Percentiles rank a stretch among this genome's conserved stretches.
Evolutionary conservation across 2,797 vertebrate genomes (phyloP).

Genomic region (Helarctos malayanus): DNA sequence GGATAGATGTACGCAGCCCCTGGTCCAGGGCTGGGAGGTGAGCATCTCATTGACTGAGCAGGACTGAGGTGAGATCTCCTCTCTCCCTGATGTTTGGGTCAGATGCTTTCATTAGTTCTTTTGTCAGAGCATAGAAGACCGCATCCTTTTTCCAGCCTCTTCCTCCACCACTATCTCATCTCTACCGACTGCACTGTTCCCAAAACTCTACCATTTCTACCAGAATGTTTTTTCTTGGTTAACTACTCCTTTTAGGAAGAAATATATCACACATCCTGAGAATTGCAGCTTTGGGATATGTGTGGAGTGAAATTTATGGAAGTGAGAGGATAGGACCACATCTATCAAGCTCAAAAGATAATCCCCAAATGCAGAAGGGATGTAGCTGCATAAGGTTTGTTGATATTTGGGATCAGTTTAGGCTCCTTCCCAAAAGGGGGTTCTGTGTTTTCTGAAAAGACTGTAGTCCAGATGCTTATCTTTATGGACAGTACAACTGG

Average conservation of each 20-base stretch:
- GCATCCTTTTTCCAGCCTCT: not conserved
- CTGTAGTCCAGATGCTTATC: not conserved
- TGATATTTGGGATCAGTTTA: constrained; percentile 9
- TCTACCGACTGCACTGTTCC: not conserved
- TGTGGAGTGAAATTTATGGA: not conserved
- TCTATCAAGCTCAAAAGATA: constrained; percentile 14
- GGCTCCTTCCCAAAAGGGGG: not conserved
- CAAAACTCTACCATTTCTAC: not conserved
- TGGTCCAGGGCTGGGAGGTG: not conserved
- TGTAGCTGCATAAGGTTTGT: not conserved
- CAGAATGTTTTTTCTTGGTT: not conserved
- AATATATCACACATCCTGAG: not conserved
- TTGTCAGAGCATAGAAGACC: not conserved
- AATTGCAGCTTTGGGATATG: not conserved
- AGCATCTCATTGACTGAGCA: not conserved
- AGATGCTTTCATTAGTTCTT: constrained; percentile 6
- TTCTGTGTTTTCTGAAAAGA: not conserved
- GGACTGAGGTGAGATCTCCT: not conserved
- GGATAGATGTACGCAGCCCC: not conserved
- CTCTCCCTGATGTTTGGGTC: not conserved
- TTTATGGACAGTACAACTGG: not conserved
- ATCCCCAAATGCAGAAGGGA: not conserved
- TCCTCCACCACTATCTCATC: not conserved
- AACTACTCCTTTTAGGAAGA: not conserved
- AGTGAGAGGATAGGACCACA: not conserved